Conservation (phyloP, 2,888 invertebrate species). For the Pseudococcus viburni region DNA sequence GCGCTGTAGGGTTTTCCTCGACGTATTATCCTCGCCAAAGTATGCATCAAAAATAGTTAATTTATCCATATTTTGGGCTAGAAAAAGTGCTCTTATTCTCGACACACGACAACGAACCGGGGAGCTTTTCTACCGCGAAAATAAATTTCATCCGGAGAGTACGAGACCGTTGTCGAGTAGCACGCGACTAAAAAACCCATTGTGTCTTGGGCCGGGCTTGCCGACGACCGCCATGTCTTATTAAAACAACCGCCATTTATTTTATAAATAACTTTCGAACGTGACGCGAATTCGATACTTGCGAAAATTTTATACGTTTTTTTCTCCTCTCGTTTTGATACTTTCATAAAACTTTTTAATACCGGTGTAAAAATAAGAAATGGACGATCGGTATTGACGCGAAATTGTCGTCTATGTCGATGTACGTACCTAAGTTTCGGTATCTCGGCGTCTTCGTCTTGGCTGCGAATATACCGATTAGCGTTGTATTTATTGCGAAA, state of each 20-base stretch:
- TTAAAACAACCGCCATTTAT: conserved; percentile 44
- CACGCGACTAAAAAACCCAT: conserved; percentile 30
- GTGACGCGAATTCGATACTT: conserved; percentile 36
- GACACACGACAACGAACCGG: neutral
- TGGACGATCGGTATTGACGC: neutral
- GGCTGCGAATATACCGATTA: neutral
- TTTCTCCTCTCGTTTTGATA: neutral
- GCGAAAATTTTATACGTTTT: conserved; percentile 30
- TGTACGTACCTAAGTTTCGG: neutral
- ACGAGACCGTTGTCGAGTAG: neutral
- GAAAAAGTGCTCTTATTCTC: neutral
- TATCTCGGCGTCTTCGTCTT: neutral
- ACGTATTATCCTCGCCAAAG: no score
- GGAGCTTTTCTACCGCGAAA: neutral
- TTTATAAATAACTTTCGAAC: conserved; percentile 50
- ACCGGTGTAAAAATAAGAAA: conserved; percentile 19
- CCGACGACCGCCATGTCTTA: neutral
- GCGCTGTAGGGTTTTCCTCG: neutral
- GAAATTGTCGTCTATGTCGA: neutral
- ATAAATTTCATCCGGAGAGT: neutral
- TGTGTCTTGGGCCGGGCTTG: neutral
- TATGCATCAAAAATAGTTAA: neutral
- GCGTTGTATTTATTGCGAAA: conserved; percentile 16
- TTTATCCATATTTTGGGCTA: conserved; percentile 1
- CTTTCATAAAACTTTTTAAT: conserved; percentile 23